phyloP scores from a whole-genome alignment of 1,140 invertebrate species.

The Drosophila miranda region DNA sequence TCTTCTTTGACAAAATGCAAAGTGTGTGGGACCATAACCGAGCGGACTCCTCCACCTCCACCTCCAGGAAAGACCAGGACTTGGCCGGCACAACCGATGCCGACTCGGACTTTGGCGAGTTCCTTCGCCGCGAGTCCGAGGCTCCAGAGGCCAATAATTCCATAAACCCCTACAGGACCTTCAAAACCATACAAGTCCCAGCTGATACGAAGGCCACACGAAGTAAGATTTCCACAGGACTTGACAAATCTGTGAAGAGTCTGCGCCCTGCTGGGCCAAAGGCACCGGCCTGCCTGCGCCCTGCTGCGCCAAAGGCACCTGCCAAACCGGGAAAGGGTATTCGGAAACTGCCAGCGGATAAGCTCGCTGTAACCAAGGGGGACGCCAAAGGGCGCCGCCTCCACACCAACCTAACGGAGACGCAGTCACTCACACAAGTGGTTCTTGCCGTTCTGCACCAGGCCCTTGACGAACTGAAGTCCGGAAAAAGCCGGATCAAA shows the following conservation, averaged over 20 bases:
- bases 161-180: slow-evolving; percentile 29
- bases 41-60: no score
- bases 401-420: slow-evolving; percentile 11
- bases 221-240: background rate
- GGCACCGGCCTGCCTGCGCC: no score
- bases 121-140: background rate
- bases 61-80: no score
- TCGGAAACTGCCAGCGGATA: background rate
- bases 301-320: background rate
- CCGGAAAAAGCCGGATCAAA: slow-evolving; percentile 6
- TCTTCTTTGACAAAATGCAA: no score
- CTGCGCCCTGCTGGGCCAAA: background rate
- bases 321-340: no score
- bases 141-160: background rate
- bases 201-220: background rate
- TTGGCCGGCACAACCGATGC: background rate
- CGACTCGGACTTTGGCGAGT: background rate
- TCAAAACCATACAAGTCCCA: slow-evolving; percentile 38
- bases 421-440: slow-evolving; percentile 27
- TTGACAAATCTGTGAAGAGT: no score
- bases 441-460: slow-evolving; percentile 21
- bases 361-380: background rate
- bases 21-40: no score
- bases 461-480: slow-evolving; percentile 21
- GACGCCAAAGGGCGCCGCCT: background rate